Conservation (phyloP, 2,888 invertebrate genomes). For the Chrysina gloriosa region DNA sequence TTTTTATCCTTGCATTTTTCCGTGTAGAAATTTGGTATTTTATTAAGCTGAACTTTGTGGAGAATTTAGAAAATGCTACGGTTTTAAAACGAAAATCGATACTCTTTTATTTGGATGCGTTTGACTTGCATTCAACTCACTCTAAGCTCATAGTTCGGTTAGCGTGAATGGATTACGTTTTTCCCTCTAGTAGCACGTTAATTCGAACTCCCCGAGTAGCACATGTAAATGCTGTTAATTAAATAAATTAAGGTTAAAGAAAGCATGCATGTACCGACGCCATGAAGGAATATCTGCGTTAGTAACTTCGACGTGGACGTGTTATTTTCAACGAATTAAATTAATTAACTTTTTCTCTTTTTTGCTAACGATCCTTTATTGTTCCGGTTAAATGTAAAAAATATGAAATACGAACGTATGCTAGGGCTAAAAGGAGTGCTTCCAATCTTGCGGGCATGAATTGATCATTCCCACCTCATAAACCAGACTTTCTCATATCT, state of each 20-base stretch:
- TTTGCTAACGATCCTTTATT: background rate
- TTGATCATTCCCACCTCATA: conserved; percentile 53
- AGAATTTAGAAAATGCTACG: too few relatives aligned
- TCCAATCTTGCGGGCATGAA: conserved; percentile 47
- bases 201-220: conserved; percentile 25
- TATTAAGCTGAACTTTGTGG: too few relatives aligned
- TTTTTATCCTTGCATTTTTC: too few relatives aligned
- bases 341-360: conserved; percentile 40
- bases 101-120: conserved; percentile 10
- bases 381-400: background rate
- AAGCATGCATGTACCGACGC: conserved; percentile 47
- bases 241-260: conserved; percentile 49
- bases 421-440: conserved; percentile 42
- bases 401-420: background rate
- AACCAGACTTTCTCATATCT: conserved; percentile 46
- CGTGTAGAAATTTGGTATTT: too few relatives aligned
- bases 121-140: conserved; percentile 11
- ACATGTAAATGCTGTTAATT: conserved; percentile 52
- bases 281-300: conserved; percentile 42
- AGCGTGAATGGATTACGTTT: conserved; percentile 15
- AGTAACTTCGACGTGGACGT: conserved; percentile 39
- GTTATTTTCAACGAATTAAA: conserved; percentile 33
- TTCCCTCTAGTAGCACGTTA: conserved; percentile 27
- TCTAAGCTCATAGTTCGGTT: conserved; percentile 27
- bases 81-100: too few relatives aligned